Base-by-base conservation (phyloP, 1,140 invertebrate genomes). In the Sarcophaga bullata region DNA sequence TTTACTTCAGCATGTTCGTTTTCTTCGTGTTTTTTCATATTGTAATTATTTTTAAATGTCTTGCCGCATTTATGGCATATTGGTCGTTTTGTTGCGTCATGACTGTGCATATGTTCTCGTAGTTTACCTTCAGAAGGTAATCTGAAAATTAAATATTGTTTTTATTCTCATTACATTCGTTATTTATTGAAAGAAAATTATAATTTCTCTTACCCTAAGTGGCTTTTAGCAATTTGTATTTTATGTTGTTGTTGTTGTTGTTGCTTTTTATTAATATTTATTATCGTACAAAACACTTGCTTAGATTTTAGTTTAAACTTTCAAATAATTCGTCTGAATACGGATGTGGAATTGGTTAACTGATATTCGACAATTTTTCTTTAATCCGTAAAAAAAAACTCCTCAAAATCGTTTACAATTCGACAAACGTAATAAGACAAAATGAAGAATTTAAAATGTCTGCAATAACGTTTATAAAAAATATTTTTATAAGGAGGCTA, bases 11-110 rank as follows among this genome's bases (percentile, higher is more conserved):
- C 88, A 82, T 89, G 88, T 84, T 88, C 87, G 7, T 88, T 80
- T 58, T 89, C 87, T 72, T 86, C 87, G 80, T 89, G 88, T 72
- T 89, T 89, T 62, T 89, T 89, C 13, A 88, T 73, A 81, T 85
- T 86, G 76, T 85, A 85, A 82, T 89, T 86, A 0, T 85, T 88
- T 8, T 88, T 88, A 81, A 89, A 83, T 25, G 86, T 85, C 78
- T 88, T 89, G 75, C 88, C 88, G 68, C 88, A 89, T 83, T 89
- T 89, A 62, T 89, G 87, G 78, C 88, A 89, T 37, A 89, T 89
- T 19, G 88, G 86, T 15, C 86, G 84, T 75, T 85, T 86, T 48
- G 89, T 86, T 6, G 88, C 87, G 83, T 89, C 88, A 73, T 89
- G 88, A 73, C 84, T 87, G 19, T 84, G 86, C 76, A 89, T 84